These are phyloP conservation scores for Dioctria linearis DNA, from an alignment of 2,888 invertebrate species.

Conservation along the genomic window DNA sequence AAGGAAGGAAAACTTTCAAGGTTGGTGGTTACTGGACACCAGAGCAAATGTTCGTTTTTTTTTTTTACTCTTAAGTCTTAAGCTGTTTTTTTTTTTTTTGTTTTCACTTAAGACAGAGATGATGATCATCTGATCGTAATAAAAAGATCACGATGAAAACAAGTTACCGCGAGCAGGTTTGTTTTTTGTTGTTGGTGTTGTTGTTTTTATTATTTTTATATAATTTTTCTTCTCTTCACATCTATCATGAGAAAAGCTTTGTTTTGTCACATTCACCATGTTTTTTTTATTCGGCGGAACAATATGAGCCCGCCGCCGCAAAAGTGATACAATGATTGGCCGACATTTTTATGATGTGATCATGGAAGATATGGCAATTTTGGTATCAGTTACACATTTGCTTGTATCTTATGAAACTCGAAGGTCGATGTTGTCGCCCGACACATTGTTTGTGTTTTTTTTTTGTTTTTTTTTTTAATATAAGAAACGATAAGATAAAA, in stretches of 20 bases:
- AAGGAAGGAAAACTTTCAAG: slow-evolving; percentile 2
- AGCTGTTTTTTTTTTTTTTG: not conserved
- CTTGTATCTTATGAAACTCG: not conserved
- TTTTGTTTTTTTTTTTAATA: not conserved
- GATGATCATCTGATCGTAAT: slow-evolving; percentile 5
- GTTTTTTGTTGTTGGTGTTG: not conserved
- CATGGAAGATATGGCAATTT: not conserved
- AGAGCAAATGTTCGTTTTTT: not conserved
- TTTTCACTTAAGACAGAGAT: not conserved
- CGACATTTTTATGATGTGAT: not conserved
- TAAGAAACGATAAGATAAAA: not conserved
- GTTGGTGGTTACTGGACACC: slow-evolving; percentile 9
- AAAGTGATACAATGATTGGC: not conserved
- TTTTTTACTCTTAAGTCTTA: no score
- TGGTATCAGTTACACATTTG: not conserved
- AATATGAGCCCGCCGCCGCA: not conserved
- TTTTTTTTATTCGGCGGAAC: no score
- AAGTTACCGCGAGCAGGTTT: not conserved
- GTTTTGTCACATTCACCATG: no score
- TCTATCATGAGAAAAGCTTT: not conserved
- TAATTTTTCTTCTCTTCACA: not conserved
- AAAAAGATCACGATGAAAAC: not conserved
- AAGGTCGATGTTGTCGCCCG: not conserved
- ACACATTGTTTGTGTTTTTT: no score
- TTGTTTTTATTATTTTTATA: not conserved